These are phyloP conservation scores for Dasyprocta punctata DNA, from an alignment of 2,113 vertebrate genomes.

Conservation along the genomic window DNA sequence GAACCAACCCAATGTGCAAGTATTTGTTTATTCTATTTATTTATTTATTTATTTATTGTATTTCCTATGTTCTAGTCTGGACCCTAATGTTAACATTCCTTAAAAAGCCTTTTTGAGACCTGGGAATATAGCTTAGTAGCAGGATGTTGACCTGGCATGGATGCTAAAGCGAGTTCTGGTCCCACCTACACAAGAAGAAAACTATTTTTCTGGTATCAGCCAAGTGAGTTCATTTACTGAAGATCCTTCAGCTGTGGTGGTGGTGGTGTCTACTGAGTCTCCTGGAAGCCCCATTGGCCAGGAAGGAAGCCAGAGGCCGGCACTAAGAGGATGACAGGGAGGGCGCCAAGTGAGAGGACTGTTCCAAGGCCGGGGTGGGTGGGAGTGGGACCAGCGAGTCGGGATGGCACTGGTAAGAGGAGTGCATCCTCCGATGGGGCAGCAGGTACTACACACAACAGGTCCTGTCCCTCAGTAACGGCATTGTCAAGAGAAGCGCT, in stretches of 20 bases:
- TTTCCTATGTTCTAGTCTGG: background rate
- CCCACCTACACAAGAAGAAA: background rate
- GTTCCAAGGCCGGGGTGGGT: too few species aligned
- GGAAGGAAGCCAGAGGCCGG: too few species aligned
- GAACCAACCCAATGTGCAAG: background rate
- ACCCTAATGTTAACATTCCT: background rate
- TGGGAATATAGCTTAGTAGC: background rate
- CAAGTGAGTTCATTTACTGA: background rate
- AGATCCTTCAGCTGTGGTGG: background rate
- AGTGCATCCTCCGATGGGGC: too few species aligned
- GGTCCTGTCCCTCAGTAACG: too few species aligned
- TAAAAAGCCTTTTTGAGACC: background rate
- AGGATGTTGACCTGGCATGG: background rate
- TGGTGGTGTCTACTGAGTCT: too few species aligned
- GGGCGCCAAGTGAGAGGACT: too few species aligned
- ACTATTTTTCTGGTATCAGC: background rate
- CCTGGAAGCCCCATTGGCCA: too few species aligned
- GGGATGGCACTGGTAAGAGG: too few species aligned
- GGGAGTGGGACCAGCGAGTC: too few species aligned
- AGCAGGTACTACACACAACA: too few species aligned
- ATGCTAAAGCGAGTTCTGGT: background rate
- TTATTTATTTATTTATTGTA: background rate
- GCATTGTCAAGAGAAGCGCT: too few species aligned
- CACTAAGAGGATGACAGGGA: too few species aligned
- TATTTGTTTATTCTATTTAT: background rate